Evolutionary conservation across 2,113 vertebrate genomes (phyloP).

Genomic region (Picathartes gymnocephalus): DNA sequence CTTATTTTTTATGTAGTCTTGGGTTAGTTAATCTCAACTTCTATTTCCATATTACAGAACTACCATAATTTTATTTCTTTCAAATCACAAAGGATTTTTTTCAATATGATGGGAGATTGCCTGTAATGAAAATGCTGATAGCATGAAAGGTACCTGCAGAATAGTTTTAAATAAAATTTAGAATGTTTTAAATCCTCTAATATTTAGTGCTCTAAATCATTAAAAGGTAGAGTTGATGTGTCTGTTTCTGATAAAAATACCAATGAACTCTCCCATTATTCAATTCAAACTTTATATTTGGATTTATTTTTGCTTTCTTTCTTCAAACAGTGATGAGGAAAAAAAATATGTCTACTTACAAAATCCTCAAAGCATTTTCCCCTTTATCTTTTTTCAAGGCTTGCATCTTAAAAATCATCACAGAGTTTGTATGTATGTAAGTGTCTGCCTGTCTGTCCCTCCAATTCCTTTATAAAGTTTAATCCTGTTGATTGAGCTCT

Average conservation of each 20-base stretch:
- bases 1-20: background rate
- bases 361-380: background rate
- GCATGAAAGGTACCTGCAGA: background rate
- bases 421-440: background rate
- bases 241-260: background rate
- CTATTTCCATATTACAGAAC: background rate
- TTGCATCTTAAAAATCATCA: background rate
- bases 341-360: background rate
- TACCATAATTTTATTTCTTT: background rate
- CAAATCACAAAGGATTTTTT: background rate
- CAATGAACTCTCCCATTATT: rapidly evolving
- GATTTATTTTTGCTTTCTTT: background rate
- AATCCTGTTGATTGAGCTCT: background rate
- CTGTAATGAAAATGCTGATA: background rate
- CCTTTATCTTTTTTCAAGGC: background rate
- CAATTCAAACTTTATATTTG: background rate
- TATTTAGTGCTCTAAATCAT: background rate
- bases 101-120: background rate
- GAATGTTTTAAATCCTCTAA: background rate
- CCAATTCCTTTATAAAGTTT: background rate
- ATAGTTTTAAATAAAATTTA: background rate
- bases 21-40: background rate
- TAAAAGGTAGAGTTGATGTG: background rate
- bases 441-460: background rate
- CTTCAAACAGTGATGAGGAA: background rate